Evolutionary conservation across 1,140 invertebrate genomes (phyloP).

Genomic region (Pantala flavescens): DNA sequence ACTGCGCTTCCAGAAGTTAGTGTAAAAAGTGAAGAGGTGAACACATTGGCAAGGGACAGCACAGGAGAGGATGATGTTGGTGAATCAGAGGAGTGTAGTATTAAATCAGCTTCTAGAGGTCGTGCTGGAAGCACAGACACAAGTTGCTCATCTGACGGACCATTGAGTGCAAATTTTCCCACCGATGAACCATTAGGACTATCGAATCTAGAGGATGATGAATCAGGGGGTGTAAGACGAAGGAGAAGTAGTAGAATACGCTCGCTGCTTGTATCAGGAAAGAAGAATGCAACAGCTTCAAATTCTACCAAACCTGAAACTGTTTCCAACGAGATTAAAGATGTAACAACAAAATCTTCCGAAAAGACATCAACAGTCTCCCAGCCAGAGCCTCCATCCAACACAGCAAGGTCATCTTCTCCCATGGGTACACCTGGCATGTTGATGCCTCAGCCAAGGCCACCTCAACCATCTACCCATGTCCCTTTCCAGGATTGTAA

Average conservation of each 20-base stretch:
- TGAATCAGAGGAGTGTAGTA: background rate
- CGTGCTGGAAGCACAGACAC: conserved; percentile 2
- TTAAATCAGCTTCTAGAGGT: background rate
- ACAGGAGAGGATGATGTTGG: background rate
- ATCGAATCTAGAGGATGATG: background rate
- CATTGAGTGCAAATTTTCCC: background rate
- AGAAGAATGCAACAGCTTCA: background rate
- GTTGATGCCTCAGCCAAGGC: background rate
- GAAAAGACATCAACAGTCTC: background rate
- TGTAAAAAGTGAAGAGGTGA: background rate
- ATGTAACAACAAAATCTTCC: background rate
- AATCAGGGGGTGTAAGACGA: background rate
- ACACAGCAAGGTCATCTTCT: background rate
- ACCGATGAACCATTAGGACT: background rate
- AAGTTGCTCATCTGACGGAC: background rate
- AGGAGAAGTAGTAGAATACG: background rate
- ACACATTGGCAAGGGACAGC: background rate
- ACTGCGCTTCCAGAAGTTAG: background rate
- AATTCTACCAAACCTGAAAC: background rate
- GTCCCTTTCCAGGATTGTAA: background rate
- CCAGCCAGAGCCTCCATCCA: background rate
- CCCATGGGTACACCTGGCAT: background rate
- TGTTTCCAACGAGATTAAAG: background rate
- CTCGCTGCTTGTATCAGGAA: background rate
- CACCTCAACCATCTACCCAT: background rate